These are phyloP conservation scores for Volucella zonaria DNA, from an alignment of 2,888 invertebrate species.

Conservation along the genomic window DNA sequence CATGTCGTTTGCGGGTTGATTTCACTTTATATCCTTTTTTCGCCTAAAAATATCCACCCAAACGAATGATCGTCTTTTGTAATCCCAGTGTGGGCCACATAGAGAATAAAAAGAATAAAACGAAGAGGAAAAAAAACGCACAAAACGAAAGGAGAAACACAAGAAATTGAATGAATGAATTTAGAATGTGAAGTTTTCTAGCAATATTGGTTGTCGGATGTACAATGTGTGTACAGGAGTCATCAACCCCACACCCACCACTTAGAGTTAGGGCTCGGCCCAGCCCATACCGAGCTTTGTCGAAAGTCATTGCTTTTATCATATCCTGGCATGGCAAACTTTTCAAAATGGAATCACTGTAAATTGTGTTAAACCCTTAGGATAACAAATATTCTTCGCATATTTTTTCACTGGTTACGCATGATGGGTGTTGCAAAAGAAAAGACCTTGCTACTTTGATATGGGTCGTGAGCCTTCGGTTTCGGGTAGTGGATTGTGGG, in stretches of 20 bases:
- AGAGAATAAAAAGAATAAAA: conserved; percentile 35
- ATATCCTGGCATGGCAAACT: conserved; percentile 62
- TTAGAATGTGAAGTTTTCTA: conserved; percentile 62
- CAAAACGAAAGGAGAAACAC: conserved; percentile 44
- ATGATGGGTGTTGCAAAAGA: conserved; percentile 64
- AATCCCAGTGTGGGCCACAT: conserved; percentile 60
- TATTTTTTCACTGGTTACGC: conserved; percentile 70
- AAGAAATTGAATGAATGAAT: conserved; percentile 72
- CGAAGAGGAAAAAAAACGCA: background rate
- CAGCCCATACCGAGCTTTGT: background rate
- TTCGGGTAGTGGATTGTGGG: conserved; percentile 8
- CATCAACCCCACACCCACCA: conserved; percentile 2
- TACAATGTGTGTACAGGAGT: conserved; percentile 21
- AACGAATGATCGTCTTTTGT: conserved; percentile 67
- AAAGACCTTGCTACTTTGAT: conserved; percentile 46
- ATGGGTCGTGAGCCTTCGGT: conserved; percentile 14
- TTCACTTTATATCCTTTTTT: conserved; percentile 67
- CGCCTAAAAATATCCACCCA: conserved; percentile 55
- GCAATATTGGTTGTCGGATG: conserved; percentile 69
- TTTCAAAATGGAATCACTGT: conserved; percentile 71
- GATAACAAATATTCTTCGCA: conserved; percentile 68
- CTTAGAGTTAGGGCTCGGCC: background rate
- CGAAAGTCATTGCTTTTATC: conserved; percentile 55
- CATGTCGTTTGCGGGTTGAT: conserved; percentile 73
- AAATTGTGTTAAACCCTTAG: conserved; percentile 69